Conservation (phyloP, 2,113 vertebrate species). For the Macaca mulatta region DNA sequence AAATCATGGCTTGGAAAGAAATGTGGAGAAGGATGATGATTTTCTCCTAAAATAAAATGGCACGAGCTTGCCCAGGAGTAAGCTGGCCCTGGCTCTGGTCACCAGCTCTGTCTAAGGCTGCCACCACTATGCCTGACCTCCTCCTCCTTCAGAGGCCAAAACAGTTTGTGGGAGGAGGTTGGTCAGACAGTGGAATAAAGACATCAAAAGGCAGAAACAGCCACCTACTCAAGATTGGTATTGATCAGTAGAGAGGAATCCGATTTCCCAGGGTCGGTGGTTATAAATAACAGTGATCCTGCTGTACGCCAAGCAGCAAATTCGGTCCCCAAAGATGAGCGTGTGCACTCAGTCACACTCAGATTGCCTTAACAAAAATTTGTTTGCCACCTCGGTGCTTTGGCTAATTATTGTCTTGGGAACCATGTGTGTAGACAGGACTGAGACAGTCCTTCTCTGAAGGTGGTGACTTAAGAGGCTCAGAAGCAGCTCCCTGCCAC, state of each 20-base stretch:
- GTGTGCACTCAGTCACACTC: background rate
- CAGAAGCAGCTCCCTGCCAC: background rate
- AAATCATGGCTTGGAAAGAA: background rate
- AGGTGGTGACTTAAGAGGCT: background rate
- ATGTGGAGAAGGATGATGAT: background rate
- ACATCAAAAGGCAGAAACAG: background rate
- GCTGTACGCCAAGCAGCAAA: rapidly evolving
- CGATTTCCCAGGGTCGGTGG: background rate
- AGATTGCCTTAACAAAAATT: background rate
- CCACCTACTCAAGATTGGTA: background rate
- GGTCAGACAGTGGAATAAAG: slow-evolving; percentile 45
- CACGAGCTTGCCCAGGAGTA: background rate
- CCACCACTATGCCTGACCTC: background rate
- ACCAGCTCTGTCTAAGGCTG: background rate
- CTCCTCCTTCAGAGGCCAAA: background rate
- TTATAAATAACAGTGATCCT: background rate
- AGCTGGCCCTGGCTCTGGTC: background rate
- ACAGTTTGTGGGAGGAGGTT: background rate
- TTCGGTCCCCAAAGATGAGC: background rate
- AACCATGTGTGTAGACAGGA: rapidly evolving
- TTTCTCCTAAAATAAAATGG: background rate
- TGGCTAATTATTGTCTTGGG: background rate
- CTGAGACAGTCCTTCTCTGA: background rate
- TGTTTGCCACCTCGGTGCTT: rapidly evolving
- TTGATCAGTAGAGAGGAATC: background rate